Evolutionary conservation across 2,797 vertebrate genomes (phyloP).

Genomic region (Babyrousa celebensis): DNA sequence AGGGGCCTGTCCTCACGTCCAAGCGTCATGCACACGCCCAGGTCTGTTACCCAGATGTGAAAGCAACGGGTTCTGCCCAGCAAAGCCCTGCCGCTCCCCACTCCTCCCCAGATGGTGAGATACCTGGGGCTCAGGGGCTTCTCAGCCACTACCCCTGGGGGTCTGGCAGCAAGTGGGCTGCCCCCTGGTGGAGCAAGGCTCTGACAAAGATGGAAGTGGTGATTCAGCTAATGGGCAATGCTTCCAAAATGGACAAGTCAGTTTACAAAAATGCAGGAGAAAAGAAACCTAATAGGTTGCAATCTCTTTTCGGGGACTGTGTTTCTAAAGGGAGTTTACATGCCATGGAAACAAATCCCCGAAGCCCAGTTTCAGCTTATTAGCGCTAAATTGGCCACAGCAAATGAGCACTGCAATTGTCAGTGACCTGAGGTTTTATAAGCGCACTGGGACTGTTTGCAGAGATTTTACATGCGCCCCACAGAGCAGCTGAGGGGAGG

Average conservation of each 20-base stretch:
- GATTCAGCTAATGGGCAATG: slow-evolving; percentile 68
- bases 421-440: slow-evolving; percentile 91
- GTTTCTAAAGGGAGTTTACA: slow-evolving; percentile 89
- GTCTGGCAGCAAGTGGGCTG: neutral
- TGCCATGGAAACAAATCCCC: slow-evolving; percentile 90
- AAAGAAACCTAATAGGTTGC: slow-evolving; percentile 84
- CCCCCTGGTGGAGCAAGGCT: neutral
- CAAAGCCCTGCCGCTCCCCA: neutral
- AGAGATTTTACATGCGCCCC: slow-evolving; percentile 81
- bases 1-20: accelerated
- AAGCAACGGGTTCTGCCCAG: neutral
- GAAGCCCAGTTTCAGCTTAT: slow-evolving; percentile 91
- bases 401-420: slow-evolving; percentile 89
- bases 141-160: neutral
- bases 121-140: neutral
- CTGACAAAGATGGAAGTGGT: neutral
- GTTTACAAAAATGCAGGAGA: slow-evolving; percentile 85
- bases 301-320: slow-evolving; percentile 88
- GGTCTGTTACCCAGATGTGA: neutral
- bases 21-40: neutral
- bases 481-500: slow-evolving; percentile 73
- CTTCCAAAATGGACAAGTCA: slow-evolving; percentile 79
- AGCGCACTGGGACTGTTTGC: slow-evolving; percentile 87
- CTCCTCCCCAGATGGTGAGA: neutral
- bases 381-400: slow-evolving; percentile 92